phyloP scores from a whole-genome alignment of 2,797 vertebrate genomes.

The Rhinella marina region DNA sequence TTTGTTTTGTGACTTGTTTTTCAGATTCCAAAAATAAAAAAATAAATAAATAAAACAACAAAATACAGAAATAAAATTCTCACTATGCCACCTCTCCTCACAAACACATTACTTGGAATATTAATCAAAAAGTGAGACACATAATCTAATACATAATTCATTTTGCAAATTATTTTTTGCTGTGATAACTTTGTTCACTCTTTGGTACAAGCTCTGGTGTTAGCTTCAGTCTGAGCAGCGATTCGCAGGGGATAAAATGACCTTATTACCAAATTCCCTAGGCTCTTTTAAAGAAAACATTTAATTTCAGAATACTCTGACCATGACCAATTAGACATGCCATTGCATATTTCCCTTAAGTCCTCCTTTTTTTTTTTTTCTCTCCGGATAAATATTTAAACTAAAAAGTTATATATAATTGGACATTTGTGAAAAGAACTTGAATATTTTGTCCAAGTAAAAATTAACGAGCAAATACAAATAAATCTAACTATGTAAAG shows the following conservation, averaged over 20 bases:
- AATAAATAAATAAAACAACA: background rate
- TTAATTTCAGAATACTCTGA: slow-evolving; percentile 35
- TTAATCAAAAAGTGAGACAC: slow-evolving; percentile 37
- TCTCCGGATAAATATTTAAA: slow-evolving; percentile 37
- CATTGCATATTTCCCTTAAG: background rate
- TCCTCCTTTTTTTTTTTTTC: background rate
- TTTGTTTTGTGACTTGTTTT: no score
- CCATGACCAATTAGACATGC: slow-evolving; percentile 45
- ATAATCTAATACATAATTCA: slow-evolving; percentile 55
- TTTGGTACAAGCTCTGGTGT: slow-evolving; percentile 22
- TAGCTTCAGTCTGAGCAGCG: slow-evolving; percentile 11
- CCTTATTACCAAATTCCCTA: slow-evolving; percentile 23
- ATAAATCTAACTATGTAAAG: no score
- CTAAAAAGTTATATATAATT: slow-evolving; percentile 15
- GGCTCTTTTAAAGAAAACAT: slow-evolving; percentile 19
- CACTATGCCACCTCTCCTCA: background rate
- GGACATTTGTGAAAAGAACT: background rate
- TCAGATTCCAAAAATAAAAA: background rate
- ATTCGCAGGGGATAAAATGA: slow-evolving; percentile 30
- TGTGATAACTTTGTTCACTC: slow-evolving; percentile 46
- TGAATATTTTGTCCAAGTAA: background rate
- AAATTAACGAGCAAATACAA: background rate
- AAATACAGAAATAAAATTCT: slow-evolving; percentile 19
- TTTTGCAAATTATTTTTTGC: slow-evolving; percentile 45
- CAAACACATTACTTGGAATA: slow-evolving; percentile 24